A percentile compares a stretch with the other conserved stretches of the same genome.
Evolutionary conservation across 2,888 invertebrate genomes (phyloP).

Genomic region (Peribatodes rhomboidaria): DNA sequence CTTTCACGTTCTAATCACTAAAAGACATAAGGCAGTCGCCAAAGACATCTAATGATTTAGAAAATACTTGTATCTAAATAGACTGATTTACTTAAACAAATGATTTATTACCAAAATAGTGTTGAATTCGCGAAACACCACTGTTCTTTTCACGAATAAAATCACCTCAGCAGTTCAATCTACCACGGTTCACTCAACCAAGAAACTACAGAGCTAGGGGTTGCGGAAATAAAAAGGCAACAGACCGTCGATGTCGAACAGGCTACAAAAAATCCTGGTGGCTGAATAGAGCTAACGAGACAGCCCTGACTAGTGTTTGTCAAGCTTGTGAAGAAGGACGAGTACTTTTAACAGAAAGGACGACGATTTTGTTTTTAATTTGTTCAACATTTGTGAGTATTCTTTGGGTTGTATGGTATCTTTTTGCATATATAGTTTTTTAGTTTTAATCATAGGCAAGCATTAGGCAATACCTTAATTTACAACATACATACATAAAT

Average conservation of each 20-base stretch:
- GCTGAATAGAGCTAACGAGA: constrained; percentile 52
- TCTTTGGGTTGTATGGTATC: not conserved
- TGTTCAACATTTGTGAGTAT: constrained; percentile 31
- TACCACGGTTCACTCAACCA: constrained; percentile 10
- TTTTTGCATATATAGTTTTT: not conserved
- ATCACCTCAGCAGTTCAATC: constrained; percentile 6
- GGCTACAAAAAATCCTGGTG: constrained; percentile 40
- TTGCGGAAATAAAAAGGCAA: constrained; percentile 38
- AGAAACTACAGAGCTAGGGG: constrained; percentile 35
- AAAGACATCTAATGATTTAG: too few species aligned
- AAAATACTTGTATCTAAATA: too few species aligned
- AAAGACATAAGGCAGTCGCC: too few species aligned
- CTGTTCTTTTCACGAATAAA: constrained; percentile 9
- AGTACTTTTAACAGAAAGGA: constrained; percentile 40
- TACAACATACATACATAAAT: too few species aligned
- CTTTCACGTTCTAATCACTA: too few species aligned
- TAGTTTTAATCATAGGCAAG: too few species aligned
- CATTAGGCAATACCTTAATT: too few species aligned
- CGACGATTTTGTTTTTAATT: constrained; percentile 45
- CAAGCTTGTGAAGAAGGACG: constrained; percentile 41
- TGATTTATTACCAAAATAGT: not conserved
- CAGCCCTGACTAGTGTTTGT: constrained; percentile 46
- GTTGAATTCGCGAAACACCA: constrained; percentile 9
- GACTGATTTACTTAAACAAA: not conserved
- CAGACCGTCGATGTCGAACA: constrained; percentile 30